These are phyloP conservation scores for Linnaemya tessellans DNA, from an alignment of 2,888 invertebrate species.

Conservation along the genomic window DNA sequence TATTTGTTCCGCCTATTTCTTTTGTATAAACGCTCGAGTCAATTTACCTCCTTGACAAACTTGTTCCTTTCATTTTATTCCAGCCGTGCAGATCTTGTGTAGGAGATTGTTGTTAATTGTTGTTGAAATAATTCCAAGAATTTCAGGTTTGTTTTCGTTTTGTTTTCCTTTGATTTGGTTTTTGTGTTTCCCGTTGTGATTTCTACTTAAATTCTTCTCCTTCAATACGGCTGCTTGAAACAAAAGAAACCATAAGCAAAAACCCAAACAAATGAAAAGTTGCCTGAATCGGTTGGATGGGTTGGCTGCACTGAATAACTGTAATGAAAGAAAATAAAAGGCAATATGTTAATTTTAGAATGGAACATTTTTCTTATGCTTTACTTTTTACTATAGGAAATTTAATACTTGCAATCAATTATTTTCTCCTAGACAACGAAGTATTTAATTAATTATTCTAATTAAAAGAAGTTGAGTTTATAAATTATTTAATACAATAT, in stretches of 20 bases:
- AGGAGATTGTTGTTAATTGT: conserved; percentile 16
- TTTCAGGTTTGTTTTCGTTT: neutral
- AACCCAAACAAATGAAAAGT: conserved; percentile 3
- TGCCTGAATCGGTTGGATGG: neutral
- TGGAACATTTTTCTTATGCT: neutral
- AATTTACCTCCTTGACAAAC: conserved; percentile 12
- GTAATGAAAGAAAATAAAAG: conserved; percentile 20
- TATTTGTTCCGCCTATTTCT: neutral
- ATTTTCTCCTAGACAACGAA: too few relatives aligned
- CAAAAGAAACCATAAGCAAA: neutral
- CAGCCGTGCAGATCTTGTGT: neutral
- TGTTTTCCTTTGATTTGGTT: conserved; percentile 17
- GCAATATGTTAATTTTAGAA: neutral
- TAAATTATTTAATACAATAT: too few relatives aligned
- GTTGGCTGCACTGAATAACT: conserved; percentile 13
- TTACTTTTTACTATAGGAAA: too few relatives aligned
- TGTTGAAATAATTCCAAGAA: conserved; percentile 10
- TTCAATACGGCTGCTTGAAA: neutral
- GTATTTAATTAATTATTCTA: too few relatives aligned
- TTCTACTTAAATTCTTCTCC: conserved; percentile 1
- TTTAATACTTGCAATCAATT: too few relatives aligned
- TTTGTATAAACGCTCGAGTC: neutral
- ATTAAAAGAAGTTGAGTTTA: too few relatives aligned
- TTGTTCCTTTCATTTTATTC: neutral
- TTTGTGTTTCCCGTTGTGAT: conserved; percentile 23